A percentile compares a stretch with the other conserved stretches of the same genome.
Conservation (phyloP, 1,140 invertebrate species). For the Lasaia peninsularis region DNA sequence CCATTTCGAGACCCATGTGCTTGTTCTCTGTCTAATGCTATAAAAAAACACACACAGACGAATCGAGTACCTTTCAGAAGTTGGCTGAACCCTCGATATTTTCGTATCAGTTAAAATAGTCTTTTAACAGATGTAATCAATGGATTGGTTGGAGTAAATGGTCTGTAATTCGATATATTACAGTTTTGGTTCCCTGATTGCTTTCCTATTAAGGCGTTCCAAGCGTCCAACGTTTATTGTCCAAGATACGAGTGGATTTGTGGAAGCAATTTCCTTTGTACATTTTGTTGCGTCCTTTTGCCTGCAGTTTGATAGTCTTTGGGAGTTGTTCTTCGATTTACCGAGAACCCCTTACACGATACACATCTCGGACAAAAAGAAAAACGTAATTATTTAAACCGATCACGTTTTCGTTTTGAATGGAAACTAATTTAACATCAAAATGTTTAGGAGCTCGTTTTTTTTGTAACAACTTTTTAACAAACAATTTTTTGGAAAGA, state of each 20-base stretch:
- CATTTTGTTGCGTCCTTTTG: conserved; percentile 76
- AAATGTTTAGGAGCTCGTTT: too few relatives aligned
- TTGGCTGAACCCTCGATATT: too few relatives aligned
- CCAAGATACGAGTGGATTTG: conserved; percentile 76
- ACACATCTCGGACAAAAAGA: conserved; percentile 56
- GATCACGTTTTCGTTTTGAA: conserved; percentile 57
- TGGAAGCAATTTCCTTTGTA: conserved; percentile 78
- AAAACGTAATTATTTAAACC: conserved; percentile 63
- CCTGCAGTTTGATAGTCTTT: conserved; percentile 72
- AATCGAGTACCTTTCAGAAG: too few relatives aligned
- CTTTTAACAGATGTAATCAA: conserved; percentile 11
- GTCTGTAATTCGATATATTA: conserved; percentile 58
- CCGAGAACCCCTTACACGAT: conserved; percentile 58
- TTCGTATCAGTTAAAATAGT: conserved; percentile 26
- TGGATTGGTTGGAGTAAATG: conserved; percentile 47
- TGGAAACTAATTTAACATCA: conserved; percentile 68
- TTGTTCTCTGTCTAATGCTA: too few relatives aligned
- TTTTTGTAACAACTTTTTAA: too few relatives aligned
- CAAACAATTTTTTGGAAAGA: too few relatives aligned
- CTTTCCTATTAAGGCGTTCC: conserved; percentile 73
- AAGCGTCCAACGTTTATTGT: conserved; percentile 72
- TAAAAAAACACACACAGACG: too few relatives aligned
- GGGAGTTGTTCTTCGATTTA: conserved; percentile 73
- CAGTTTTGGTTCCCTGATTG: conserved; percentile 76
- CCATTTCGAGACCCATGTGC: too few relatives aligned